phyloP scores from a whole-genome alignment of 2,797 vertebrate species.

The Danio kyathit region DNA sequence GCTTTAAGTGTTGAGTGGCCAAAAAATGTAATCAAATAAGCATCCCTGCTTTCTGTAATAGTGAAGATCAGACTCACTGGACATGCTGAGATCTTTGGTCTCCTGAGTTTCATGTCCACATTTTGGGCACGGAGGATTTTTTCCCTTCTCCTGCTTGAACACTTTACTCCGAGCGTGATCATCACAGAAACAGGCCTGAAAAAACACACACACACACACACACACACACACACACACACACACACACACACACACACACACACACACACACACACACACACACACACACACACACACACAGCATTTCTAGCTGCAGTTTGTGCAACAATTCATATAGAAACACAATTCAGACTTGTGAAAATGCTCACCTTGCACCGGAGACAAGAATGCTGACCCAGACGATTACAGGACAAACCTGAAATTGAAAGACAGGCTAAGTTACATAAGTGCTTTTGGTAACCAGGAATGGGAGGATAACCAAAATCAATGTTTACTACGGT shows the following conservation, averaged over 20 bases:
- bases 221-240: too few species aligned
- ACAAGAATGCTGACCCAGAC: constrained; percentile 95
- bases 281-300: too few species aligned
- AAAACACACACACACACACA: neutral
- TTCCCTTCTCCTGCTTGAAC: constrained; percentile 97
- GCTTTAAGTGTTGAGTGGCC: too few species aligned
- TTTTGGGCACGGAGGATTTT: constrained; percentile 93
- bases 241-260: too few species aligned
- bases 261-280: too few species aligned
- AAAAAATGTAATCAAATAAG: too few species aligned
- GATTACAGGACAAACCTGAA: constrained; percentile 94
- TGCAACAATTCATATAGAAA: too few species aligned
- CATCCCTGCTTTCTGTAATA: too few species aligned
- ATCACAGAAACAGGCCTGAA: constrained; percentile 93
- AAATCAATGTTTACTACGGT: too few species aligned
- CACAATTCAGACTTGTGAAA: neutral
- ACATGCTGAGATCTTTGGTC: constrained; percentile 99
- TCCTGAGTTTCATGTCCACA: constrained; percentile 98
- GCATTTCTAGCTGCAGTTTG: neutral
- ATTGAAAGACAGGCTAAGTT: constrained; percentile 9
- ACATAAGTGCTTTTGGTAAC: neutral
- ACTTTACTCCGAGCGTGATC: constrained; percentile 96
- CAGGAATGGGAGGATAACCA: too few species aligned
- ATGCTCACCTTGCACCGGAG: constrained; percentile 93
- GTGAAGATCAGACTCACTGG: constrained; percentile 85